Percentiles rank a stretch among this genome's conserved stretches.
Evolutionary conservation across 2,797 vertebrate genomes (phyloP).

Genomic region (Paratrypauchen microcephalus): DNA sequence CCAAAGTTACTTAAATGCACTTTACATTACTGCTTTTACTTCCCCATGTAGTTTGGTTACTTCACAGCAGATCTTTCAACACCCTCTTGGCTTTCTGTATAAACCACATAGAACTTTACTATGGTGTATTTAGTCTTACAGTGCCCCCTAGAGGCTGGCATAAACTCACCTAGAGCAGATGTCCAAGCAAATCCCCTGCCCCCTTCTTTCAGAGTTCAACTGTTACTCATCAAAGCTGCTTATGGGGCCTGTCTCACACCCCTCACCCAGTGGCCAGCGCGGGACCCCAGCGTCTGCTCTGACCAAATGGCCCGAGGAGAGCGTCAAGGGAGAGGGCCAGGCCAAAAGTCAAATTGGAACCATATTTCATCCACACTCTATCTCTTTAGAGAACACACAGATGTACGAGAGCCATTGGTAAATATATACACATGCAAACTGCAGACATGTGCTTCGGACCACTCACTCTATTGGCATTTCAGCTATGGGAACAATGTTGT

Average conservation of each 20-base stretch:
- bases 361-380: conserved; percentile 62
- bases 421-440: conserved; percentile 37
- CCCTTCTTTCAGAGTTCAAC: conserved; percentile 30
- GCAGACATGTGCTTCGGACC: conserved; percentile 42
- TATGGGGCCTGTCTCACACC: conserved; percentile 59
- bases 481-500: conserved; percentile 54
- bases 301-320: conserved; percentile 63
- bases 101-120: conserved; percentile 3
- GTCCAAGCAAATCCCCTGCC: conserved; percentile 27
- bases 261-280: conserved; percentile 29
- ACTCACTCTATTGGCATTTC: conserved; percentile 63
- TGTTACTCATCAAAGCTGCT: conserved; percentile 66
- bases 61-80: conserved; percentile 7
- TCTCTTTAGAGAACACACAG: conserved; percentile 46
- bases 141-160: conserved; percentile 63
- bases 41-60: neutral
- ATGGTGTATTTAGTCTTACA: conserved; percentile 40
- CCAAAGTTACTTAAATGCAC: neutral
- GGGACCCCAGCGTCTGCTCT: conserved; percentile 38
- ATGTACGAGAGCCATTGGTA: conserved; percentile 34
- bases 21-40: neutral
- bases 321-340: conserved; percentile 41
- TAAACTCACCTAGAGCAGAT: conserved; percentile 21
- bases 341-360: conserved; percentile 70
- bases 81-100: conserved; percentile 26